These are phyloP conservation scores for Pongo abelii DNA, from an alignment of 2,113 vertebrate species.

Conservation along the genomic window DNA sequence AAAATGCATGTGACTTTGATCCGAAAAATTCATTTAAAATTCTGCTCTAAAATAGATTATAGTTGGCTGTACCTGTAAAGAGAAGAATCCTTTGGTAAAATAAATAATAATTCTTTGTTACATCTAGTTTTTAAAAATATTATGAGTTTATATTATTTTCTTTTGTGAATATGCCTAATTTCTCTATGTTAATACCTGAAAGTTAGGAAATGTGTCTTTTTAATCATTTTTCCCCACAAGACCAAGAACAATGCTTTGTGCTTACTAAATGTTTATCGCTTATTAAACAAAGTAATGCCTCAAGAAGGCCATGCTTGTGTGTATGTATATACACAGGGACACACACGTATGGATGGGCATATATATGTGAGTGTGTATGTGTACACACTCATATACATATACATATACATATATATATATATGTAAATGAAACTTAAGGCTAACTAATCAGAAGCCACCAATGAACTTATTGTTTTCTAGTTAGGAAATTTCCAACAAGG, in stretches of 20 bases:
- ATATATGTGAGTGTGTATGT: accelerated
- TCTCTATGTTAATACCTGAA: neutral
- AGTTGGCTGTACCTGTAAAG: neutral
- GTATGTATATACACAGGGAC: neutral
- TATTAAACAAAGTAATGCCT: neutral
- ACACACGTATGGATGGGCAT: neutral
- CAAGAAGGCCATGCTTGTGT: neutral
- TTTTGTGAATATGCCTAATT: neutral
- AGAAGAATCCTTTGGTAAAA: neutral
- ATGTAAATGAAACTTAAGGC: too few species aligned
- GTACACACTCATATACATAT: neutral
- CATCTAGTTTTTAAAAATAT: neutral
- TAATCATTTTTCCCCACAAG: neutral
- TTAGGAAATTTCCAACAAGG: too few species aligned
- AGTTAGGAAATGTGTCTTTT: neutral
- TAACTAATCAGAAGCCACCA: too few species aligned
- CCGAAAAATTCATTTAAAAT: neutral
- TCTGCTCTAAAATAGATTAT: neutral
- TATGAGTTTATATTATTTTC: neutral
- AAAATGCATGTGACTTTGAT: neutral
- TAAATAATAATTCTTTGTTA: neutral
- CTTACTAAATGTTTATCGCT: neutral
- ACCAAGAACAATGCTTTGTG: neutral
- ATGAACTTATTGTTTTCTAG: too few species aligned
- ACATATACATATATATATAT: too few species aligned